These are phyloP conservation scores for Manduca sexta DNA, from an alignment of 1,140 invertebrate species.

Conservation along the genomic window DNA sequence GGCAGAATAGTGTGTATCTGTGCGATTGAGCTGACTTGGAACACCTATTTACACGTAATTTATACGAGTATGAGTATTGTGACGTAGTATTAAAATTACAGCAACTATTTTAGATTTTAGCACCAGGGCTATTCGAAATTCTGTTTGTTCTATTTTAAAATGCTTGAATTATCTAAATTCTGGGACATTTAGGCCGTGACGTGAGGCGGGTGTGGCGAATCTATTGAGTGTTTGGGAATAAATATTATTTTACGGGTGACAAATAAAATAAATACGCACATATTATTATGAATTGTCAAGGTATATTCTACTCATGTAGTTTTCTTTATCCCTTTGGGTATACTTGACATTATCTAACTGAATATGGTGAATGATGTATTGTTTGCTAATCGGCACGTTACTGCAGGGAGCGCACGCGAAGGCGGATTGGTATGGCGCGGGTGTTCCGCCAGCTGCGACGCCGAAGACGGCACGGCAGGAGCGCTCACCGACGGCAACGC, in stretches of 20 bases:
- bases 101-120: conserved; percentile 8
- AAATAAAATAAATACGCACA: neutral
- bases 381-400: neutral
- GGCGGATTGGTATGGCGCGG: conserved; percentile 71
- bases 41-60: conserved; percentile 3
- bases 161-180: neutral
- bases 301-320: too few relatives aligned
- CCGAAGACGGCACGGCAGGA: conserved; percentile 64
- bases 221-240: neutral
- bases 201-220: neutral
- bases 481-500: conserved; percentile 59
- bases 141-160: conserved; percentile 8
- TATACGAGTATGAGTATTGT: conserved; percentile 2
- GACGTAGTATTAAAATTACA: conserved; percentile 5
- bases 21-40: conserved; percentile 1
- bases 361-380: neutral
- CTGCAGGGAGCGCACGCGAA: conserved; percentile 62
- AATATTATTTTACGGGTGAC: neutral
- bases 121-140: conserved; percentile 4
- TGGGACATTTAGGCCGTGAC: neutral
- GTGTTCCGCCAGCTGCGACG: conserved; percentile 61
- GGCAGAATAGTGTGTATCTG: conserved; percentile 2
- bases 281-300: too few relatives aligned
- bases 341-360: neutral
- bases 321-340: too few relatives aligned